phyloP scores from a whole-genome alignment of 2,113 vertebrate genomes.

The Nestor notabilis region DNA sequence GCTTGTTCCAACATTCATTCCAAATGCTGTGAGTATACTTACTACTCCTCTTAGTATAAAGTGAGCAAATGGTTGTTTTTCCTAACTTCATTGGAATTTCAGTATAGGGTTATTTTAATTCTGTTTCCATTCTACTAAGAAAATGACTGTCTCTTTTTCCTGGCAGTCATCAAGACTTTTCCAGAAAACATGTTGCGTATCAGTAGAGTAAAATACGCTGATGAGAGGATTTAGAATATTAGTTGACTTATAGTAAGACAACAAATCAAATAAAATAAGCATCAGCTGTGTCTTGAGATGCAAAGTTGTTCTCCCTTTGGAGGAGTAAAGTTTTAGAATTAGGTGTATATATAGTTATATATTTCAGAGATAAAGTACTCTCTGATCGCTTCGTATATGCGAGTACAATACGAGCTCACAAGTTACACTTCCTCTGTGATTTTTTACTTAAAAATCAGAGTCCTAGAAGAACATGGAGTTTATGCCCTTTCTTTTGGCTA shows the following conservation, averaged over 20 bases:
- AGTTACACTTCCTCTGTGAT: background rate
- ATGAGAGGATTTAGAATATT: background rate
- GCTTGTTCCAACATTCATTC: conserved; percentile 46
- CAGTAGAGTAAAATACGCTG: background rate
- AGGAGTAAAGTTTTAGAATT: background rate
- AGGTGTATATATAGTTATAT: background rate
- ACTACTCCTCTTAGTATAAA: conserved; percentile 57
- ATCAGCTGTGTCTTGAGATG: background rate
- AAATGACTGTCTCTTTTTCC: background rate
- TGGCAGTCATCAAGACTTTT: background rate
- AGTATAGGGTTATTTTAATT: background rate
- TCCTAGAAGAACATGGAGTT: background rate
- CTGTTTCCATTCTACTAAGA: background rate
- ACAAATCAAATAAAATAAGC: background rate
- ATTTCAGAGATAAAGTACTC: background rate
- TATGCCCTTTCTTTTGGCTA: background rate
- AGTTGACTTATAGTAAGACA: background rate
- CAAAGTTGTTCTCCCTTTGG: background rate
- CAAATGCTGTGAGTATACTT: conserved; percentile 66
- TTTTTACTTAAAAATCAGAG: background rate
- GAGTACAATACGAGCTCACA: background rate
- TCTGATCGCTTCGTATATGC: background rate
- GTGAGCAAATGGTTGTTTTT: conserved; percentile 59
- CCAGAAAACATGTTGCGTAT: background rate
- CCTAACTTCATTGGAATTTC: background rate